Conservation (phyloP, 2,797 vertebrate genomes). For the Falco berigora region DNA sequence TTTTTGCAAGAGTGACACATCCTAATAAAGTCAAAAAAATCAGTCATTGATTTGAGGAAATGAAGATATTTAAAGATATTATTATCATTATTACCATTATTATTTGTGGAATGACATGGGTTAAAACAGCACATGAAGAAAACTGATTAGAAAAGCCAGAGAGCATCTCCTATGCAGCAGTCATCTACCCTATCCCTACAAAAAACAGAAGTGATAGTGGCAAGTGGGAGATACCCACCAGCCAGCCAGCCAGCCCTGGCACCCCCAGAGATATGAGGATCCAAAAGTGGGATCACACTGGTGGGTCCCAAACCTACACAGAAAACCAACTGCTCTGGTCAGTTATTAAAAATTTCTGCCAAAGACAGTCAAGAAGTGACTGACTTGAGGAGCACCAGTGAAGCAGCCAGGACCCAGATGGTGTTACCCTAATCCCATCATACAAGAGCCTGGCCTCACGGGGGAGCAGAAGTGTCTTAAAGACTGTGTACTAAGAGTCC, state of each 20-base stretch:
- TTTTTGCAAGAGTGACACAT: not conserved
- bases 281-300: not conserved
- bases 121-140: not conserved
- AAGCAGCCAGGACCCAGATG: not conserved
- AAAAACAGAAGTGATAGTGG: not conserved
- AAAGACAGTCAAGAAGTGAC: not conserved
- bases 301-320: not conserved
- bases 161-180: not conserved
- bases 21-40: not conserved
- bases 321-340: too few species aligned
- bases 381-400: not conserved
- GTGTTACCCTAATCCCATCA: not conserved
- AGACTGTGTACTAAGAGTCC: not conserved
- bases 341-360: not conserved
- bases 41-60: not conserved
- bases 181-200: too few species aligned
- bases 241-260: not conserved
- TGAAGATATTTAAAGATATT: not conserved
- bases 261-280: not conserved
- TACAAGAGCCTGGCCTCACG: not conserved
- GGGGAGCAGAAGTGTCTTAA: not conserved
- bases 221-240: not conserved
- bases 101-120: not conserved
- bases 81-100: not conserved
- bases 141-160: not conserved